Conservation (phyloP, 2,113 vertebrate species). For the Petaurus breviceps region DNA sequence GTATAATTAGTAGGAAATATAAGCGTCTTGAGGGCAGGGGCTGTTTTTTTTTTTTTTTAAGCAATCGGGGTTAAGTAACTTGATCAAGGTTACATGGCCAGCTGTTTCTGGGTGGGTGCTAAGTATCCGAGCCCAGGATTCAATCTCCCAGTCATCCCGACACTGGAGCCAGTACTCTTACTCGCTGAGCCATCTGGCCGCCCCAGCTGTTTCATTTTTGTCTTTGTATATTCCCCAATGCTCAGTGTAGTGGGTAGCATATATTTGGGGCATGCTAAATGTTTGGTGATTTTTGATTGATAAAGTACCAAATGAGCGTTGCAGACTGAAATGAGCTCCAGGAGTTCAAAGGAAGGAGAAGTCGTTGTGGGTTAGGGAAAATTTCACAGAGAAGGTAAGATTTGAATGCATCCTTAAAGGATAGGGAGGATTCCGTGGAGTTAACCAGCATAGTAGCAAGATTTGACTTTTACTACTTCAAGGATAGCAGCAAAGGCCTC, state of each 20-base stretch:
- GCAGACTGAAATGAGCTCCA: not conserved
- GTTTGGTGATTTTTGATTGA: conserved; percentile 15
- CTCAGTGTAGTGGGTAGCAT: not conserved
- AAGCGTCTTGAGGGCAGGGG: not conserved
- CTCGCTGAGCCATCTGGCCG: too few relatives aligned
- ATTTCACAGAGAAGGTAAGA: not conserved
- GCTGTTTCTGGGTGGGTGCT: too few relatives aligned
- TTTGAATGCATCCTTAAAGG: not conserved
- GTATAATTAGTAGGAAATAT: not conserved
- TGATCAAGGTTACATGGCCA: too few relatives aligned
- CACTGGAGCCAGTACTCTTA: too few relatives aligned
- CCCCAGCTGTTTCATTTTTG: not conserved
- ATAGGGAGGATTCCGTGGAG: not conserved
- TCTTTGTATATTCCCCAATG: not conserved
- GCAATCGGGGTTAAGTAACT: too few relatives aligned
- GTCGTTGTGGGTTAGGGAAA: not conserved
- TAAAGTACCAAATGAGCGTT: conserved; percentile 25
- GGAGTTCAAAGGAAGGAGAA: not conserved
- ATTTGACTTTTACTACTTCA: conserved; percentile 21
- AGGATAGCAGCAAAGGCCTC: not conserved
- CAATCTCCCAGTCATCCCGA: too few relatives aligned
- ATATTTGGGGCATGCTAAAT: not conserved
- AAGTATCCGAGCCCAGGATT: too few relatives aligned
- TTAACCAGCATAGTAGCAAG: not conserved
- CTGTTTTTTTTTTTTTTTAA: not conserved